Percentiles rank a stretch among this genome's conserved stretches.
Conservation (phyloP, 2,797 vertebrate genomes). For the Malacoraja senta region DNA sequence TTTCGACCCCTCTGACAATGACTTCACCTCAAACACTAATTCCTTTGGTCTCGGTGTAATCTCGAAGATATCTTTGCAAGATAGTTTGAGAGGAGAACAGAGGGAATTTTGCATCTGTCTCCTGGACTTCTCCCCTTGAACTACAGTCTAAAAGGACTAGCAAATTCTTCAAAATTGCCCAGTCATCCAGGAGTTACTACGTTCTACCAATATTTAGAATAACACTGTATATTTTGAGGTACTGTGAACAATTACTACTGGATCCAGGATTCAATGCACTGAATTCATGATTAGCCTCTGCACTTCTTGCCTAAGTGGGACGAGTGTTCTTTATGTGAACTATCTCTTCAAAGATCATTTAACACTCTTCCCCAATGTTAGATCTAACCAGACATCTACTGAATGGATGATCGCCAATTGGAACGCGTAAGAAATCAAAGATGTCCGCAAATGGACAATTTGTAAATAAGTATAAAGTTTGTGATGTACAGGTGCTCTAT, state of each 20-base stretch:
- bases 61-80: background rate
- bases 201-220: background rate
- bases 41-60: background rate
- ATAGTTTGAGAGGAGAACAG: background rate
- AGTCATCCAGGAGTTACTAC: background rate
- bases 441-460: conserved; percentile 20
- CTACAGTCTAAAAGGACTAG: background rate
- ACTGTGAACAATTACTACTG: background rate
- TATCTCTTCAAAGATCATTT: background rate
- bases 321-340: background rate
- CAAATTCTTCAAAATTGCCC: background rate
- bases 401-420: background rate
- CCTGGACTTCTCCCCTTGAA: background rate
- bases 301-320: too few relatives aligned
- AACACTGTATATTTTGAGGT: background rate
- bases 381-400: background rate
- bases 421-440: background rate
- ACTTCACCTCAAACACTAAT: conserved; percentile 10
- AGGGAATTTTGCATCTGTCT: background rate
- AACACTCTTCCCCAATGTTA: background rate
- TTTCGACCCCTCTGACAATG: background rate
- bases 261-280: background rate
- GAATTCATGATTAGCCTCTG: background rate
- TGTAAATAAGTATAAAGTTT: conserved; percentile 29
- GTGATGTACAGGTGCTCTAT: background rate